Base-by-base conservation (phyloP, 2,797 vertebrate genomes). In the Huso huso region DNA sequence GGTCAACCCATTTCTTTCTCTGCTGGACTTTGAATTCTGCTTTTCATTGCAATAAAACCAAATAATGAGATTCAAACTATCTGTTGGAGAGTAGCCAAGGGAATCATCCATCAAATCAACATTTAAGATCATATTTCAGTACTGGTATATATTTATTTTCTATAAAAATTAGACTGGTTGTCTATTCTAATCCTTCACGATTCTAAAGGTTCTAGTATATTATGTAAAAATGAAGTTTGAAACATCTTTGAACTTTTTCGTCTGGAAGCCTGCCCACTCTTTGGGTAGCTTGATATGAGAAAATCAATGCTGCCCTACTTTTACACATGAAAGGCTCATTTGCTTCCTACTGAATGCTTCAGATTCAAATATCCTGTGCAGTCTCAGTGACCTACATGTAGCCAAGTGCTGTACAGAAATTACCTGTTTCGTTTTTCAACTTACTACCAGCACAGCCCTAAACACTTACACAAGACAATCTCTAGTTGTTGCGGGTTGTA, bases 331-430 rank as follows among this genome's bases (percentile, higher is more conserved):
- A 81, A 81, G 77, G 79, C 80, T 81, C 77, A 79, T 76, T 82
- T 58, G 77, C 55, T 58, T 58, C 55, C 79, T 75, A 78, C 77
- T 75, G 82, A 75, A 81, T 74, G 76, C 77, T 82, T 79, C 75
- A 73, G 78, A 79, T 76, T 78, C 9, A 80, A 70, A 76, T 77
- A 81, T 73, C 75, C 78, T 76, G 80, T 82, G 82, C 80, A 83
- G 85, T 74, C 80, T 83, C 73, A 75, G 78, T 91, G 89, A 91
- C 88, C 89, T 89, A 88, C 82, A 88, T 86, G 86, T 87, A 86
- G 86, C 83, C 73, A 83, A 75, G 79, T 82, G 79, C 80, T 83
- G 79, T 83, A 76, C 76, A 83, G 80, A 84, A 88, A 83, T 80
- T 82, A 81, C 79, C 79, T 80, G 79, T 82, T 76, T 77, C 83